Percentiles rank a stretch among this genome's conserved stretches.
Evolutionary conservation across 2,797 vertebrate genomes (phyloP).

Genomic region (Strix occidentalis): DNA sequence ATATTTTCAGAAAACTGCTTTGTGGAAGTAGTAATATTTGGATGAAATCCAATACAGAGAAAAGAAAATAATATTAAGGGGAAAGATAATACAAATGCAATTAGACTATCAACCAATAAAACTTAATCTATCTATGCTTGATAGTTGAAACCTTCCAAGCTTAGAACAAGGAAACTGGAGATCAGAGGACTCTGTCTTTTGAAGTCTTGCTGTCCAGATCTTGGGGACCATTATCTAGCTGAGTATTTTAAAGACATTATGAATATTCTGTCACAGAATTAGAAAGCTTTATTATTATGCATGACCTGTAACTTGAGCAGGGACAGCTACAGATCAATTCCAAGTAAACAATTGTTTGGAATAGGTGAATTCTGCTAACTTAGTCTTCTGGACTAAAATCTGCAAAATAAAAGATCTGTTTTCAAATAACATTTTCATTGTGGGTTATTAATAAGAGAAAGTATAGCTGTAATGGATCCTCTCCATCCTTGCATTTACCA

Average conservation of each 20-base stretch:
- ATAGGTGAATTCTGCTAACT: conserved; percentile 10
- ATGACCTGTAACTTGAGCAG: conserved; percentile 4
- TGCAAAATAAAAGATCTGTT: background rate
- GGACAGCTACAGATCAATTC: background rate
- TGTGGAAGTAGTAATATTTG: conserved; percentile 32
- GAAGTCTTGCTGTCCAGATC: conserved; percentile 42
- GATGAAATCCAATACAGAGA: conserved; percentile 48
- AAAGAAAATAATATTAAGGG: conserved; percentile 56
- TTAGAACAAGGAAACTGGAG: conserved; percentile 50
- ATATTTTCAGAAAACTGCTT: conserved; percentile 45
- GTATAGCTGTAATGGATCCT: background rate
- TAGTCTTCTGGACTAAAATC: background rate
- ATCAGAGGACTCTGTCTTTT: conserved; percentile 51
- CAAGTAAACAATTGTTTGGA: background rate
- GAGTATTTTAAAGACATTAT: conserved; percentile 29
- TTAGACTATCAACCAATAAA: conserved; percentile 66
- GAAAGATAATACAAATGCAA: conserved; percentile 64
- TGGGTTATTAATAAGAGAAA: background rate
- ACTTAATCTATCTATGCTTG: conserved; percentile 55
- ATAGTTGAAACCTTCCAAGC: conserved; percentile 59
- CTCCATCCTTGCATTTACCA: background rate
- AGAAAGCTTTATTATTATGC: conserved; percentile 18
- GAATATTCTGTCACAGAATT: conserved; percentile 35
- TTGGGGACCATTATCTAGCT: conserved; percentile 20
- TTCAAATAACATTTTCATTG: background rate